These are phyloP conservation scores for Cataglyphis livida DNA, from an alignment of 2,888 invertebrate species.

Conservation along the genomic window DNA sequence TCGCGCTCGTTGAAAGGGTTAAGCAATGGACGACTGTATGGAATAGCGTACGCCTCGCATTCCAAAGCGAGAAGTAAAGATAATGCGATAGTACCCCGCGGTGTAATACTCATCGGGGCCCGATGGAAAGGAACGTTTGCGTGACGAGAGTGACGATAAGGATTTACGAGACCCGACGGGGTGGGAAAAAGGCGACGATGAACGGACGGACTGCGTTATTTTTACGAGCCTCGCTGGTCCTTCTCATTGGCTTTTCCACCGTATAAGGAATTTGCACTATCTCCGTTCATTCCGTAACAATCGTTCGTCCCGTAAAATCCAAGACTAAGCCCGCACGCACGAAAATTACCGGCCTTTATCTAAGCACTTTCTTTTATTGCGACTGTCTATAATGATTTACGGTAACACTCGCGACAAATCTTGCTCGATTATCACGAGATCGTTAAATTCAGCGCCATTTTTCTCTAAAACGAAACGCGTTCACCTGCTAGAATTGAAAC, in stretches of 20 bases:
- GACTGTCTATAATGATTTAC: conserved; percentile 55
- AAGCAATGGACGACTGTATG: conserved; percentile 65
- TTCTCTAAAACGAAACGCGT: background rate
- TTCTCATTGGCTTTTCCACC: conserved; percentile 60
- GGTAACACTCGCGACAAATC: conserved; percentile 58
- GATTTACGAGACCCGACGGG: conserved; percentile 73
- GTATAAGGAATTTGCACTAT: conserved; percentile 64
- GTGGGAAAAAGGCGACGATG: background rate
- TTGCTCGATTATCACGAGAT: conserved; percentile 61
- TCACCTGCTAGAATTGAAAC: background rate
- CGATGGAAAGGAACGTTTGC: conserved; percentile 50
- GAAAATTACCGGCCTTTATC: conserved; percentile 46
- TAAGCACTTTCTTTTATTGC: conserved; percentile 62
- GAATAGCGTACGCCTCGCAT: conserved; percentile 65
- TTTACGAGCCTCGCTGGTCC: conserved; percentile 62
- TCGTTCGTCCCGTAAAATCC: conserved; percentile 25
- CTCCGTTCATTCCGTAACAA: conserved; percentile 27
- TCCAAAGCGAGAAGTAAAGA: conserved; percentile 77
- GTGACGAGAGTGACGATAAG: conserved; percentile 79
- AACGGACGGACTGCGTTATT: conserved; percentile 49
- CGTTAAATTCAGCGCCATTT: background rate
- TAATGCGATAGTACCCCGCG: conserved; percentile 68
- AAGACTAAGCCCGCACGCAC: conserved; percentile 43
- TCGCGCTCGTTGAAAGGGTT: conserved; percentile 80
- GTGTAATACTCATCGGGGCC: conserved; percentile 29